Evolutionary conservation across 30 jellyfish, hydroid and myxozoan genomes (phyloP), one percentile per base, ranked within the genome.

Genomic region (Phacellophora camtschatica): DNA sequence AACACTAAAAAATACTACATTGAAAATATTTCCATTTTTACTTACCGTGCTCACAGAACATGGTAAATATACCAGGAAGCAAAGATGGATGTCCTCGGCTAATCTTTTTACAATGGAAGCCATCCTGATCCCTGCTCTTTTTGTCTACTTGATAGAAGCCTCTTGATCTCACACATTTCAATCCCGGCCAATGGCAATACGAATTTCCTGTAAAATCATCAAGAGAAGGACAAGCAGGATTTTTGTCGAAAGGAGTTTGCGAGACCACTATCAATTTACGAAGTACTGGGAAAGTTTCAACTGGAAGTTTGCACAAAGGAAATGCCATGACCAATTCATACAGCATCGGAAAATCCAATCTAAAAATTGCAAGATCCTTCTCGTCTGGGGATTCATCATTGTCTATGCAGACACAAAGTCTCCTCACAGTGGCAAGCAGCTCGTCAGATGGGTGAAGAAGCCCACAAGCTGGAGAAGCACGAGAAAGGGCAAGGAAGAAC

Each of bases 11-110:
- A 2, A 56, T 0, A 54, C 22, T 18, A n/a, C 36, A 54, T 54
- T 54, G 10, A 2, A 54, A 54, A 54, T n/a, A n/a, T 2, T 20
- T 54, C 2, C 35, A 56, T 0, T 56, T 23, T 20, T 56, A 20
- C 71, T 4, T 56, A n/a, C 42, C 42, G 11, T 56, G 71, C 71
- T 56, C 39, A 28, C 71, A 56, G 42, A 56, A 56, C 71, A 56
- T 56, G 3, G 71, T 56, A 15, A 56, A 56, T 56, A 56, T 11
- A 10, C 71, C 71, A 28, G 71, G 71, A 56, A 56, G 71, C 24
- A 46, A 46, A 7, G 59, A 46, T 46, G 59, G 59, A 46, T 46
- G 59, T 46, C 59, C 59, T 46, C 22, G 59, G 59, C 59, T 46
- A 25, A 46, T 46, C 59, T 46, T 46, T 46, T 46, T 46, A 46